Percentiles rank a stretch among this genome's conserved stretches.
phyloP scores from a whole-genome alignment of 1,140 invertebrate species.

The Aethina tumida region DNA sequence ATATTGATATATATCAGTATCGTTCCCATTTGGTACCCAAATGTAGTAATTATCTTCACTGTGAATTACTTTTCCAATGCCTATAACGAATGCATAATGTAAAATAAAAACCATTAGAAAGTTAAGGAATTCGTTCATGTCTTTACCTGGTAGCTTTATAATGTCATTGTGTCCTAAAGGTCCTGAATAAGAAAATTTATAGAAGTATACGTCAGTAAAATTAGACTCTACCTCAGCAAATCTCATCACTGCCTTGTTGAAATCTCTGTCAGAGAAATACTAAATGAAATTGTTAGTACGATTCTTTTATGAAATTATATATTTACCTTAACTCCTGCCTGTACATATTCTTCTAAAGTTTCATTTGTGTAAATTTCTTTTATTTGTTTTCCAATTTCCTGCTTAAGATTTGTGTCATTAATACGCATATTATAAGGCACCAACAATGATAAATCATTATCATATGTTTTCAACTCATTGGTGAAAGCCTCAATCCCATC shows the following conservation, averaged over 20 bases:
- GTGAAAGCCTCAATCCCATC: too few species aligned
- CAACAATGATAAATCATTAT: neutral
- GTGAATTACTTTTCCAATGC: conserved; percentile 5
- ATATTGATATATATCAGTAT: too few species aligned
- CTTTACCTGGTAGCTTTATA: neutral
- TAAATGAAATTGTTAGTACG: too few species aligned
- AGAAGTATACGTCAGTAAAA: neutral
- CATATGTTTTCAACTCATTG: too few species aligned
- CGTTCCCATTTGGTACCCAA: neutral
- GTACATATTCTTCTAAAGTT: neutral
- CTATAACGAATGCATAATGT: too few species aligned
- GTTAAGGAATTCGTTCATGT: too few species aligned
- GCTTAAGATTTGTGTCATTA: neutral
- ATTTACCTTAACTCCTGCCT: neutral
- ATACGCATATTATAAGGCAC: neutral
- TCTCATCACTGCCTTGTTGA: conserved; percentile 2
- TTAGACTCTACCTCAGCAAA: conserved; percentile 7
- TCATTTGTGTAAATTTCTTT: neutral
- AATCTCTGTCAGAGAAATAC: conserved; percentile 2
- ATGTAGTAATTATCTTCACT: conserved; percentile 3
- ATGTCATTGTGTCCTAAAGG: too few species aligned
- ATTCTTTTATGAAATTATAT: too few species aligned
- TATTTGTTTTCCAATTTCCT: neutral
- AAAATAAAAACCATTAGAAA: too few species aligned
- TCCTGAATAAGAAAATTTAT: too few species aligned